Percentiles rank a stretch among this genome's conserved stretches.
phyloP scores from a whole-genome alignment of 2,113 vertebrate genomes.

The Aptenodytes forsteri region DNA sequence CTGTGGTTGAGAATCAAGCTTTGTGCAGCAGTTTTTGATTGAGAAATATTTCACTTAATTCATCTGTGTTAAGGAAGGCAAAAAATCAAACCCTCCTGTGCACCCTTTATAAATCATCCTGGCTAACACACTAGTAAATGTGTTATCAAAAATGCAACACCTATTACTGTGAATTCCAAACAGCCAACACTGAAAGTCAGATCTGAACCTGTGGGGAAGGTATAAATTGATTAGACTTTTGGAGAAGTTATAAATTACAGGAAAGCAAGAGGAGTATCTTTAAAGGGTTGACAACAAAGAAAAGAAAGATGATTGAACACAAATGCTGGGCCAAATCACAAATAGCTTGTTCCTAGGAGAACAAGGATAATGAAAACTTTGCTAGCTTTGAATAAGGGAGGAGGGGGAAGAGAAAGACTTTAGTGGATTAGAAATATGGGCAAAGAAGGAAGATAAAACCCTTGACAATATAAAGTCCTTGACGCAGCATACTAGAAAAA shows the following conservation, averaged over 20 bases:
- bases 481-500: neutral
- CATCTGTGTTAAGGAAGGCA: constrained; percentile 51
- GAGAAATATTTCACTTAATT: constrained; percentile 62
- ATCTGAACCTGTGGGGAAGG: constrained; percentile 29
- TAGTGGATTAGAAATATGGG: neutral
- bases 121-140: constrained; percentile 42
- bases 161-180: constrained; percentile 56
- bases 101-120: constrained; percentile 50
- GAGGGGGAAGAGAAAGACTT: neutral
- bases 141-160: constrained; percentile 53
- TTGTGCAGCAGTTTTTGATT: neutral
- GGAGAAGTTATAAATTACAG: constrained; percentile 54
- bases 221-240: constrained; percentile 48
- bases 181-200: constrained; percentile 14
- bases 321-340: constrained; percentile 14
- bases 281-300: constrained; percentile 47
- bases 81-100: neutral
- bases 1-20: constrained; percentile 8
- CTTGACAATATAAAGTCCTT: neutral
- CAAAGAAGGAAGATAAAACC: neutral
- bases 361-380: neutral
- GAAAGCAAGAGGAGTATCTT: constrained; percentile 19
- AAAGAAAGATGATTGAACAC: constrained; percentile 43
- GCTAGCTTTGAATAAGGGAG: neutral
- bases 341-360: neutral